Base-by-base conservation (phyloP, 2,113 vertebrate species). In the Rhodinocichla rosea region DNA sequence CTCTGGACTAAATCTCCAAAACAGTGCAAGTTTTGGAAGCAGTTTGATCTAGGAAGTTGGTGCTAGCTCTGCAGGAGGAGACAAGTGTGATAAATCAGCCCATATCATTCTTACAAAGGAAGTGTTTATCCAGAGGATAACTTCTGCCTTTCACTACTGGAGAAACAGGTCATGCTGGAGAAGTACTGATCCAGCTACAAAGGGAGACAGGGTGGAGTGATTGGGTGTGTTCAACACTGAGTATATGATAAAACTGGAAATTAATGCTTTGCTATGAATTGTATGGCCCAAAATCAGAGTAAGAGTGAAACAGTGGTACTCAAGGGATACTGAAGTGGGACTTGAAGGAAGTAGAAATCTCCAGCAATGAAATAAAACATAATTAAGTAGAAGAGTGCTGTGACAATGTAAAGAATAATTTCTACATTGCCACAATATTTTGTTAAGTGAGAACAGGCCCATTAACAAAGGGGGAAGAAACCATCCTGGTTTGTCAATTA, bases 371-470 rank as follows among this genome's bases (percentile, higher is more conserved):
- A 73, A 83, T 83, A 45, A 92, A 90, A 64, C 30, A 47, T 86
- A 70, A 95, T 92, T 52, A 95, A 92, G 87, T 83, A 77, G 70
- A 79, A 59, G 68, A 94, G 49, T 91, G 79, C 91, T 88, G 24
- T 6, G 18, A 86, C 80, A 74, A 73, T 49, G 49, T 55, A 92
- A 96, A 87, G 90, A 73, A 85, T 95, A 96, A 90, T 94, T 93
- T 94, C 85, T 73, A 87, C 97, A 92, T 93, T 95, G 83, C 77
- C 84, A 95, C 55, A 96, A 93, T 95, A 95, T 97, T 97, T 68
- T 63, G n/a, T 97, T 90, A 94, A 94, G 67, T 90, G 78, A 95
- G 73, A 95, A 87, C 32, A 95, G 91, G 50, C 37, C 64, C 82
- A 70, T 88, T 95, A 94, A 87, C 53, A 92, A 49, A 35, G 71